Conservation (phyloP, 2,888 invertebrate genomes). For the Eilema caniola region DNA sequence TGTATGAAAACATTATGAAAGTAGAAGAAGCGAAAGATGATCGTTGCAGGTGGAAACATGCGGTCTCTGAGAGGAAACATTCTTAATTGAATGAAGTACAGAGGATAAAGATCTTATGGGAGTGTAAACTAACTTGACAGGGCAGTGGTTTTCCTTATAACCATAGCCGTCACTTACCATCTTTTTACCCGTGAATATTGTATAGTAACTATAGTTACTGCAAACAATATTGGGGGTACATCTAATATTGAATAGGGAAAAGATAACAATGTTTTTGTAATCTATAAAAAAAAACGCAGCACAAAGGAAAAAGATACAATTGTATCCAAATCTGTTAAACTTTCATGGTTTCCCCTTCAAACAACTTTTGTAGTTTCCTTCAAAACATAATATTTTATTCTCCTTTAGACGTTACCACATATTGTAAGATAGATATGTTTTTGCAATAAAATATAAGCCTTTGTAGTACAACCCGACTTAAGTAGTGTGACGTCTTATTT, state of each 20-base stretch:
- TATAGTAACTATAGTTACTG: background rate
- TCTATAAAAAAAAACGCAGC: conserved; percentile 7
- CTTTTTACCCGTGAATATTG: background rate
- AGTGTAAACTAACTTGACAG: background rate
- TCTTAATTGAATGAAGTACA: background rate
- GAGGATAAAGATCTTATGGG: background rate
- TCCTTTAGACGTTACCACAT: conserved; percentile 16
- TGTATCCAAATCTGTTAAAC: conserved; percentile 9
- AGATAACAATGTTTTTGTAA: background rate
- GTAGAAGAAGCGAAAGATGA: too few species aligned
- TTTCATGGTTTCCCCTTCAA: conserved; percentile 13
- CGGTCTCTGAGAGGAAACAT: background rate
- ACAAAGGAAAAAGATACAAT: conserved; percentile 14
- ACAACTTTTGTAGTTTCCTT: conserved; percentile 20
- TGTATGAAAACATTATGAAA: too few species aligned
- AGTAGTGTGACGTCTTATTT: conserved; percentile 53
- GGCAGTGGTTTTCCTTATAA: background rate
- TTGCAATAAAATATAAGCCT: conserved; percentile 29
- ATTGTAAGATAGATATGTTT: conserved; percentile 20
- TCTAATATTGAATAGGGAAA: background rate
- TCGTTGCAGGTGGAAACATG: too few species aligned
- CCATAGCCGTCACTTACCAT: background rate
- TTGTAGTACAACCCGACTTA: conserved; percentile 30
- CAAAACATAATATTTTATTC: conserved; percentile 18
- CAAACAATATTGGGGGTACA: background rate